Conservation (phyloP, 1,140 invertebrate genomes). For the Nephila pilipes region DNA sequence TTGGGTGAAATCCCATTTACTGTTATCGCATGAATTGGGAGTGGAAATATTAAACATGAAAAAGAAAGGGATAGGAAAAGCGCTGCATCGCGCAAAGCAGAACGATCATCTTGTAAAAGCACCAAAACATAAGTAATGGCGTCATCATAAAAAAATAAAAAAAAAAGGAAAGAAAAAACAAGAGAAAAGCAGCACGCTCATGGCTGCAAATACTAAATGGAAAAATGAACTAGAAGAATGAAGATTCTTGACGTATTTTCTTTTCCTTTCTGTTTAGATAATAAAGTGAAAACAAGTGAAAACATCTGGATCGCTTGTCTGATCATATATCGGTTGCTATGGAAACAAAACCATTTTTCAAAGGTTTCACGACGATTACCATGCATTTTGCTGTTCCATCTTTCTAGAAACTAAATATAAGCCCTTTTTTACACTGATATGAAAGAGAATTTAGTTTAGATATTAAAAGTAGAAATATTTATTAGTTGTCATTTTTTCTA, state of each 20-base stretch:
- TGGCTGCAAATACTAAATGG: conserved; percentile 44
- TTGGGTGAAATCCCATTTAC: conserved; percentile 28
- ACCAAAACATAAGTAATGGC: conserved; percentile 36
- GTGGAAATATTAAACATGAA: conserved; percentile 4
- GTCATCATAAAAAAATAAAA: conserved; percentile 12
- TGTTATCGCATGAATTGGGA: conserved; percentile 31
- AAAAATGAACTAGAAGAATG: conserved; percentile 61
- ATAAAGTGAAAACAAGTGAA: conserved; percentile 71
- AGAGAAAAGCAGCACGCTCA: neutral
- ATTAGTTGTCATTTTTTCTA: too few relatives aligned
- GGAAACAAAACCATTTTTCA: conserved; percentile 50
- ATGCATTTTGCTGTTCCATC: conserved; percentile 4
- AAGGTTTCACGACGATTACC: conserved; percentile 1
- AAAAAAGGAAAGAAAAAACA: neutral
- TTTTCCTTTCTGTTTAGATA: conserved; percentile 40
- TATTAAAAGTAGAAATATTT: too few relatives aligned
- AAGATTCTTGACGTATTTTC: conserved; percentile 53
- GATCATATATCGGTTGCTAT: conserved; percentile 64
- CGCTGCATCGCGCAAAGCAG: neutral
- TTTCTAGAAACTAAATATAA: neutral
- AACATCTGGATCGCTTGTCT: conserved; percentile 62
- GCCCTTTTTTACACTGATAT: neutral
- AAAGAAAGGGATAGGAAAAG: neutral
- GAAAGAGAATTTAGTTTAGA: neutral
- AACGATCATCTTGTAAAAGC: conserved; percentile 33